A percentile compares a stretch with the other conserved stretches of the same genome.
Evolutionary conservation across 2,888 invertebrate genomes (phyloP).

Genomic region (Drosophila anomelani): DNA sequence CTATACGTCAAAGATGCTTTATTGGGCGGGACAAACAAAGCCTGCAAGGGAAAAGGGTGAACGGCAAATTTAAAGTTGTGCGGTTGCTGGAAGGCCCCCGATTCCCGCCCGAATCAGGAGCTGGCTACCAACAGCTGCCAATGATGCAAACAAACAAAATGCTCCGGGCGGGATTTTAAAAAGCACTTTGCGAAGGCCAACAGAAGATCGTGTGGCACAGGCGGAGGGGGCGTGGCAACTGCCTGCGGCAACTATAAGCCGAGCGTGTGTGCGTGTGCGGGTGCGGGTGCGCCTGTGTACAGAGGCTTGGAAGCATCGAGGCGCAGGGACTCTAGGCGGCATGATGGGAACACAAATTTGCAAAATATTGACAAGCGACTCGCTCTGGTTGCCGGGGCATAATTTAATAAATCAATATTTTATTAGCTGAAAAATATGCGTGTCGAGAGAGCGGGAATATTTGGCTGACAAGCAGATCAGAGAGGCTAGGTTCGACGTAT

Average conservation of each 20-base stretch:
- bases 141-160: slow-evolving; percentile 71
- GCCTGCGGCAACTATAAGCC: slow-evolving; percentile 25
- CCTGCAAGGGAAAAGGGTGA: slow-evolving; percentile 20
- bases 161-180: slow-evolving; percentile 74
- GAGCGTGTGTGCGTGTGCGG: slow-evolving; percentile 18
- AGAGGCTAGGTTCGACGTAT: background rate
- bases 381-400: slow-evolving; percentile 51
- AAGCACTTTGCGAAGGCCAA: slow-evolving; percentile 73
- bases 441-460: slow-evolving; percentile 10
- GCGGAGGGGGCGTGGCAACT: slow-evolving; percentile 9
- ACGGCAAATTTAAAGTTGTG: slow-evolving; percentile 75
- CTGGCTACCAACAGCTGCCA: slow-evolving; percentile 64
- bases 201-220: slow-evolving; percentile 29
- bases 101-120: slow-evolving; percentile 14
- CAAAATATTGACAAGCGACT: slow-evolving; percentile 72
- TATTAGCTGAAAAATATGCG: slow-evolving; percentile 70
- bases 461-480: background rate
- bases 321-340: slow-evolving; percentile 12
- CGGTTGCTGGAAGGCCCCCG: slow-evolving; percentile 61
- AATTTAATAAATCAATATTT: slow-evolving; percentile 79
- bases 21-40: slow-evolving; percentile 76
- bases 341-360: slow-evolving; percentile 66
- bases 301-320: background rate
- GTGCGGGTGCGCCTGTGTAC: slow-evolving; percentile 25
- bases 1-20: slow-evolving; percentile 77